Evolutionary conservation across 2,113 vertebrate species (phyloP).

Genomic region (Toxotes jaculatrix): DNA sequence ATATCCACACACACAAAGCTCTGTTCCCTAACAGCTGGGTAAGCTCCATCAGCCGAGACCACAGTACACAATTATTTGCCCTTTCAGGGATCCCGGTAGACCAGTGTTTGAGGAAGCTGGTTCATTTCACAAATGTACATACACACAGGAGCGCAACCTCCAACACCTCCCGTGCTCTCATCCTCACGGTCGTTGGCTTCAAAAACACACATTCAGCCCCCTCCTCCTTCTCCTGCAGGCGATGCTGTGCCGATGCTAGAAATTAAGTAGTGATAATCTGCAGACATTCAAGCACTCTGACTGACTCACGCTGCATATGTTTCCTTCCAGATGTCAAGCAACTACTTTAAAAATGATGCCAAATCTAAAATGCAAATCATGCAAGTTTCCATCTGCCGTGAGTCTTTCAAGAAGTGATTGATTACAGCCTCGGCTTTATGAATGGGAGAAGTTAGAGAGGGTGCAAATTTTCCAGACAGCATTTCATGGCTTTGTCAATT

Average conservation of each 20-base stretch:
- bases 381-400: constrained; percentile 41
- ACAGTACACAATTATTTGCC: constrained; percentile 33
- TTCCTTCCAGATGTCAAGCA: constrained; percentile 34
- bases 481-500: constrained; percentile 10
- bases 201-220: constrained; percentile 15
- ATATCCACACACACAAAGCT: constrained; percentile 2
- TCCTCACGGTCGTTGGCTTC: constrained; percentile 23
- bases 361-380: constrained; percentile 39
- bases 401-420: not conserved
- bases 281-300: constrained; percentile 28
- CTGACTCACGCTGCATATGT: constrained; percentile 24
- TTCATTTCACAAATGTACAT: constrained; percentile 47
- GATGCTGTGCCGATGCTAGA: constrained; percentile 10
- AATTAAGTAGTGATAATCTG: constrained; percentile 52
- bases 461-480: constrained; percentile 6
- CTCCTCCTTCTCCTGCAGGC: not conserved
- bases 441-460: not conserved
- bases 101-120: constrained; percentile 51
- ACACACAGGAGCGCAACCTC: constrained; percentile 8
- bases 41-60: constrained; percentile 18
- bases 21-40: constrained; percentile 11
- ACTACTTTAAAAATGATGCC: constrained; percentile 9
- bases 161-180: not conserved
- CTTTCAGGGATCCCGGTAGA: constrained; percentile 1
- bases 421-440: not conserved